Evolutionary conservation across 2,888 invertebrate species (phyloP).

Genomic region (Acleris cristana): DNA sequence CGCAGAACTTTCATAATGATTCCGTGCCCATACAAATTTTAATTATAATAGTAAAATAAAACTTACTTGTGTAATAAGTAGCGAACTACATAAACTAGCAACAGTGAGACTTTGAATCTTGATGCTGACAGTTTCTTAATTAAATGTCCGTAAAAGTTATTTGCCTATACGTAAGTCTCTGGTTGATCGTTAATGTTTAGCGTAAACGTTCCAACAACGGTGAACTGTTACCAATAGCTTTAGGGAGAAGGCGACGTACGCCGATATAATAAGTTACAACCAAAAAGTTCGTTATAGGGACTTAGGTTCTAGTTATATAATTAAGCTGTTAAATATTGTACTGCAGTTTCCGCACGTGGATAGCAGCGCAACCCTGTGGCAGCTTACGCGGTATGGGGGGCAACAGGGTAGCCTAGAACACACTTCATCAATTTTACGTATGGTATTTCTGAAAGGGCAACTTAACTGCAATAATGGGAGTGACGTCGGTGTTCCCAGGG

Average conservation of each 20-base stretch:
- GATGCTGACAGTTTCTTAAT: conserved; percentile 69
- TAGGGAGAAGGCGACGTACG: conserved; percentile 64
- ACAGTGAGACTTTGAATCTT: conserved; percentile 55
- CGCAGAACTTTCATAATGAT: conserved; percentile 11
- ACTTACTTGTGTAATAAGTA: conserved; percentile 33
- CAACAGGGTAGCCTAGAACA: not conserved
- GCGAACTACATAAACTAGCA: conserved; percentile 31
- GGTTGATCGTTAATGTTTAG: conserved; percentile 73
- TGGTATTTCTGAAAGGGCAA: not conserved
- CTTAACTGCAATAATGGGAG: not conserved
- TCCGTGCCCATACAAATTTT: conserved; percentile 15
- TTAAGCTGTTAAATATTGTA: conserved; percentile 19
- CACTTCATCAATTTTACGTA: not conserved
- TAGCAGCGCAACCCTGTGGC: conserved; percentile 3
- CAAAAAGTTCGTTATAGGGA: conserved; percentile 83
- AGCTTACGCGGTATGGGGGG: not conserved
- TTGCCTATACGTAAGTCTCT: conserved; percentile 59
- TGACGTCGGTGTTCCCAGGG: not conserved
- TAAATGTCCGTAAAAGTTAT: conserved; percentile 67
- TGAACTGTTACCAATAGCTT: conserved; percentile 81
- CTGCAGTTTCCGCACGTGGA: conserved; percentile 44
- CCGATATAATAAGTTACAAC: conserved; percentile 78
- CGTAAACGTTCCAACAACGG: conserved; percentile 81
- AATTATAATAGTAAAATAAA: conserved; percentile 15
- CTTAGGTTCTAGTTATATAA: conserved; percentile 72